Evolutionary conservation across 2,113 vertebrate species (phyloP), one percentile per base, ranked within the genome.

Genomic region (Meriones unguiculatus): DNA sequence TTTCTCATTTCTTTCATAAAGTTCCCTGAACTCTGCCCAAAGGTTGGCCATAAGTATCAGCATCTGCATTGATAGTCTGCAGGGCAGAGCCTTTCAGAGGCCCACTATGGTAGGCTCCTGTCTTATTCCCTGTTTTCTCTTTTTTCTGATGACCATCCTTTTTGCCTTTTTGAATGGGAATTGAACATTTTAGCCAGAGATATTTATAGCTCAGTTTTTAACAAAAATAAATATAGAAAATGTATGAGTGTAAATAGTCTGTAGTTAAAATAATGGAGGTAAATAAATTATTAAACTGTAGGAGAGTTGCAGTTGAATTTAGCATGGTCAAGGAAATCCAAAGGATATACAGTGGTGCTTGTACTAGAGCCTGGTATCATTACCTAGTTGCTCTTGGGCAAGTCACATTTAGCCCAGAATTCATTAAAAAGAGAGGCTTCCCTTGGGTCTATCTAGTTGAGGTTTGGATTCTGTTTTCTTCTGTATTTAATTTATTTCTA

Each of bases 401-500:
- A 95, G 84, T 94, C 41, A 87, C 18, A 89, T 93, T 78, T 89
- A 95, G 52, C 57, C 70, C 5, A 18, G 50, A 64, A 90, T 17
- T 95, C 64, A 57, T 59, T 59, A 89, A 70, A 89, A n/a, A 7
- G 24, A 91, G 87, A 78, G 0, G 28, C 86, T 93, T 90, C 67
- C 70, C 32, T 62, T 0, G 0, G 82, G 17, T 32, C 3, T 59
- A 25, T 77, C 81, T 93, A 77, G 86, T 93, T 97, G 93, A 89
- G 85, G 62, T 90, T 86, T 92, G 90, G 90, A 76, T 32, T 72
- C 41, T 54, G 72, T 67, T 92, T 97, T 64, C 93, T 87, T 94
- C 73, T 89, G 32, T 89, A 89, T 76, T 96, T 95, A 93, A 95
- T 95, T 86, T 94, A 75, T 96, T 97, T 81, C 73, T 65, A 89